These are phyloP conservation scores for Cepphus grylle DNA, from an alignment of 2,113 vertebrate genomes.

Conservation along the genomic window DNA sequence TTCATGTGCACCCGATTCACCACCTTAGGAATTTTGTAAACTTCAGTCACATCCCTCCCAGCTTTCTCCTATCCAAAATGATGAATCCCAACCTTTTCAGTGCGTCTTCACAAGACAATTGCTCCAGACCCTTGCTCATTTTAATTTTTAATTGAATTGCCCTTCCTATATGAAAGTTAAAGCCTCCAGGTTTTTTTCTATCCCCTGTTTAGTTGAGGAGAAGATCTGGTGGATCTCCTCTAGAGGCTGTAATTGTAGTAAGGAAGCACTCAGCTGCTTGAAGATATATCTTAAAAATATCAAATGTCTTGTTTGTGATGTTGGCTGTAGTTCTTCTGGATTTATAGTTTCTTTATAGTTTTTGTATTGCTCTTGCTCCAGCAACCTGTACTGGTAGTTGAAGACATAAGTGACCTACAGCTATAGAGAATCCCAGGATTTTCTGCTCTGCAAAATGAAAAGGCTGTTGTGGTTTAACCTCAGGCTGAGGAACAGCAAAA, in stretches of 20 bases:
- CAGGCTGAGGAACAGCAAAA: neutral
- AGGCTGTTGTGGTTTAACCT: neutral
- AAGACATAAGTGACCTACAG: neutral
- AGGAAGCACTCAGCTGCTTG: neutral
- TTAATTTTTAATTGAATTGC: neutral
- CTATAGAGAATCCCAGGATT: neutral
- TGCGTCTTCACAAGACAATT: neutral
- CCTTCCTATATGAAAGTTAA: neutral
- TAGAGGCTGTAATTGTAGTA: neutral
- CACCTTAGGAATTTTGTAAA: neutral
- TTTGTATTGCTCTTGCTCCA: neutral
- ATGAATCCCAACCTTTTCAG: neutral
- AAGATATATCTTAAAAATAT: neutral
- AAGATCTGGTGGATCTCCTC: neutral
- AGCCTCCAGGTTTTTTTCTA: neutral
- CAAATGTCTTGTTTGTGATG: neutral
- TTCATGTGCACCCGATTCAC: neutral
- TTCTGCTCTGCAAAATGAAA: neutral
- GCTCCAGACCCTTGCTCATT: neutral
- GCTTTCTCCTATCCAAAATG: neutral
- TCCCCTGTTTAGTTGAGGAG: neutral
- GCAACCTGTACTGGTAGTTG: neutral
- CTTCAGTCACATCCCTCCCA: neutral
- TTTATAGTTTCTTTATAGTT: neutral
- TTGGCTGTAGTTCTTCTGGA: neutral